Base-by-base conservation (phyloP, 2,888 invertebrate genomes). In the Thelaira solivaga region DNA sequence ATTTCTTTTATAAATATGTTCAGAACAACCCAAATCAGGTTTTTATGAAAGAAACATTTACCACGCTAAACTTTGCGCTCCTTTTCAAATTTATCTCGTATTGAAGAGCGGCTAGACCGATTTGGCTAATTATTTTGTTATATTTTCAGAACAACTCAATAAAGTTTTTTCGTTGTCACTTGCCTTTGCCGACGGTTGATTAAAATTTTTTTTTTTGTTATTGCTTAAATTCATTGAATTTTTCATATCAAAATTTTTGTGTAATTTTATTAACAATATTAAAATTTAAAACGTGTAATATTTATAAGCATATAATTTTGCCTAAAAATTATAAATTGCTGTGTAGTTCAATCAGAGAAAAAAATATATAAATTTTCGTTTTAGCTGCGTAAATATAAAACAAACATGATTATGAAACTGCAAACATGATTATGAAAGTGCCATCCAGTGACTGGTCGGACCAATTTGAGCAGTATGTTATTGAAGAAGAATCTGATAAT, bases 381-480 rank as follows among this genome's bases (percentile, higher is more conserved):
- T 53, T n/a, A 55, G 41, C 8, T 10, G 34, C 8, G 11, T 57
- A n/a, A n/a, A 31, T 24, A 41, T 26, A 59, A 8, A 61, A 41
- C 13, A 45, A 59, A 49, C 61, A n/a, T n/a, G n/a, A n/a, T n/a
- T n/a, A n/a, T 65, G 85, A 74, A 80, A 1, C 3, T n/a, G 11
- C n/a, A 49, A 69, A 13, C 18, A 88, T 89, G 88, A 85, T 88
- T 80, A 84, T 87, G 83, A 89, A 88, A 84, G 87, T 87, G 76
- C 88, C 88, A 81, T 86, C 86, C 80, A 86, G 83, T 81, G 88
- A 88, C 81, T 88, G 88, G 87, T 85, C 85, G 61, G 88, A 88
- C 76, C 86, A 87, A 83, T 85, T 87, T 69, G 86, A 88, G 77
- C 85, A 86, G 61, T 81, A 86, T 62, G 83, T 86, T 80, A 87